Conservation (phyloP, 2,797 vertebrate species). For the Dallia pectoralis region DNA sequence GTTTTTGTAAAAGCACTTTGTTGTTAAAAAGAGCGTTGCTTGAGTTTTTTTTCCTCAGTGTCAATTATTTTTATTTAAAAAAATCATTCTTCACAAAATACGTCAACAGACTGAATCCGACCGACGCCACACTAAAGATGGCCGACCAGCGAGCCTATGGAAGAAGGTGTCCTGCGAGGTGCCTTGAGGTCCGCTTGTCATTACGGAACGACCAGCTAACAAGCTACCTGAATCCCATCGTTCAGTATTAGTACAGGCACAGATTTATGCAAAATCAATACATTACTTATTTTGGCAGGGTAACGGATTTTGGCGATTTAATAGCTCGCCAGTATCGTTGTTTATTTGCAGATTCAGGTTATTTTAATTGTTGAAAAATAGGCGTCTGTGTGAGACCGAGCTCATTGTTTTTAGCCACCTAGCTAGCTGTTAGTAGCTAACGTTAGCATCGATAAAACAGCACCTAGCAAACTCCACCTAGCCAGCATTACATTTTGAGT, state of each 20-base stretch:
- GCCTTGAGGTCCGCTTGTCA: conserved; percentile 70
- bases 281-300: neutral
- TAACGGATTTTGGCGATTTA: neutral
- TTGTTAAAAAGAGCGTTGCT: too few species aligned
- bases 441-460: neutral
- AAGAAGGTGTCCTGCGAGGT: conserved; percentile 38
- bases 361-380: neutral
- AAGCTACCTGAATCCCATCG: neutral
- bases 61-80: too few species aligned
- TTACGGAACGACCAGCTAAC: conserved; percentile 9
- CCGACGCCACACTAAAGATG: conserved; percentile 35
- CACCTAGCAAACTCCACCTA: neutral
- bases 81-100: too few species aligned
- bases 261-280: neutral
- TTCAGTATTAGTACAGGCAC: neutral
- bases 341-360: neutral
- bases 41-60: too few species aligned
- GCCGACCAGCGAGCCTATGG: conserved; percentile 23
- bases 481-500: neutral
- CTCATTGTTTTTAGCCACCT: neutral
- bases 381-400: neutral
- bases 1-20: neutral
- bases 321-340: neutral
- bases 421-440: neutral
- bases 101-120: neutral